A percentile compares a stretch with the other conserved stretches of the same genome.
phyloP scores from a whole-genome alignment of 2,888 invertebrate species.

The Oxystoma pomonae region DNA sequence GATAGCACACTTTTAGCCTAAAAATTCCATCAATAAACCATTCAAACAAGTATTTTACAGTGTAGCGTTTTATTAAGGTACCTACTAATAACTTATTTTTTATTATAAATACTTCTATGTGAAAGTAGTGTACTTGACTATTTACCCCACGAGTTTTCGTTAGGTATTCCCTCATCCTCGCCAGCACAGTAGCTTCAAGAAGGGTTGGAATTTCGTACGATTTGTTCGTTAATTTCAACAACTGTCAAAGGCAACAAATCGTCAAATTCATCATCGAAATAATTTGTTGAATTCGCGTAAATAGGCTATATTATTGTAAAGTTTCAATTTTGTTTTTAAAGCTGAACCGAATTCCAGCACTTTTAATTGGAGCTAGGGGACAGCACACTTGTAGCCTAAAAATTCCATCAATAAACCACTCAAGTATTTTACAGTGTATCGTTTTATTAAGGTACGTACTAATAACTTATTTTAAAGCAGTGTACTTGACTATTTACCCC shows the following conservation, averaged over 20 bases:
- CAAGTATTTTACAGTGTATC: too few relatives aligned
- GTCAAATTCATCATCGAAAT: slow-evolving; percentile 33
- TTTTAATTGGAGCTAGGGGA: slow-evolving; percentile 36
- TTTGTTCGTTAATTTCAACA: slow-evolving; percentile 42
- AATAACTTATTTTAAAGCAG: too few relatives aligned
- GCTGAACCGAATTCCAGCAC: slow-evolving; percentile 31
- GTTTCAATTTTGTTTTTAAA: slow-evolving; percentile 17
- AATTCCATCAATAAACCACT: too few relatives aligned
- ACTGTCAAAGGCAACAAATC: slow-evolving; percentile 45
- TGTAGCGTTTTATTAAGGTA: too few relatives aligned
- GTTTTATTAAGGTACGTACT: too few relatives aligned
- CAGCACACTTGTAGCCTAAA: too few relatives aligned
- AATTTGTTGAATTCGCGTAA: slow-evolving; percentile 30
- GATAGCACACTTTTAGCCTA: too few relatives aligned
- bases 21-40: too few relatives aligned
- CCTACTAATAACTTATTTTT: too few relatives aligned
- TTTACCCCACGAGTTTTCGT: not conserved
- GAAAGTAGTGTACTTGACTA: too few relatives aligned
- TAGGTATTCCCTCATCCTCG: not conserved
- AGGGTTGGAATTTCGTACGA: not conserved
- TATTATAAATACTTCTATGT: too few relatives aligned
- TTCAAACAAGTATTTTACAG: too few relatives aligned
- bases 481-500: not conserved
- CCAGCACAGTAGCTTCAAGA: not conserved
- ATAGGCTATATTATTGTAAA: slow-evolving; percentile 23